Evolutionary conservation across 92 coral and sea anemone genomes (phyloP).

Genomic region (Porites divaricata): DNA sequence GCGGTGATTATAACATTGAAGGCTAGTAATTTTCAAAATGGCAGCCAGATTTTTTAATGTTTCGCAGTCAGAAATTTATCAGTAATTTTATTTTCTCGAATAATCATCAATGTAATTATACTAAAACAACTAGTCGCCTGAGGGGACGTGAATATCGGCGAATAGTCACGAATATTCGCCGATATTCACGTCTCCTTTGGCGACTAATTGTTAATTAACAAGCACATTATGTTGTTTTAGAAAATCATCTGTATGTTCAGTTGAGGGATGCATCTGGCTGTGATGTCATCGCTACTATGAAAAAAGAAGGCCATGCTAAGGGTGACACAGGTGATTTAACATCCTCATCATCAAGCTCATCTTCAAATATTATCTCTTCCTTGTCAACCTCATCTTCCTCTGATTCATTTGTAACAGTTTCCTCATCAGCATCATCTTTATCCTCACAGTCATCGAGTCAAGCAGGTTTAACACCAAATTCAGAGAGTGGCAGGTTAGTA

Average conservation of each 20-base stretch:
- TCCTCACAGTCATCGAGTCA: conserved; percentile 14
- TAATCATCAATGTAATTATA: too few species aligned
- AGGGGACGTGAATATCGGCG: too few species aligned
- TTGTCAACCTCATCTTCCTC: conserved; percentile 24
- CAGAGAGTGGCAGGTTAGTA: conserved; percentile 21
- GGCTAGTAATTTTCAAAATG: too few species aligned
- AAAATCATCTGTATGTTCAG: conserved; percentile 58
- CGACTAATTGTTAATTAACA: too few species aligned
- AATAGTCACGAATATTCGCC: too few species aligned
- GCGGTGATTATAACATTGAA: too few species aligned
- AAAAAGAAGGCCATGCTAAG: conserved; percentile 51
- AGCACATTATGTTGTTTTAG: conserved; percentile 25
- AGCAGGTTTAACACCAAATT: background rate
- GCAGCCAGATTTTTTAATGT: too few species aligned
- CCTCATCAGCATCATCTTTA: background rate
- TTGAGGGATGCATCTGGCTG: conserved; percentile 49
- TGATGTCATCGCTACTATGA: conserved; percentile 53
- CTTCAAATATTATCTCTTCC: background rate
- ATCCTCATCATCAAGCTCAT: conserved; percentile 43
- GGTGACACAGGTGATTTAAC: conserved; percentile 36
- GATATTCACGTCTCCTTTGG: too few species aligned
- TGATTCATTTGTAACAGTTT: conserved; percentile 34
- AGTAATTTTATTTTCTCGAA: too few species aligned
- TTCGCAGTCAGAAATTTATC: too few species aligned
- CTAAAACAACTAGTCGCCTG: too few species aligned